Percentiles rank a stretch among this genome's conserved stretches.
These are phyloP conservation scores for Caenorhabditis japonica DNA, from an alignment of 2,888 invertebrate species.

Conservation along the genomic window DNA sequence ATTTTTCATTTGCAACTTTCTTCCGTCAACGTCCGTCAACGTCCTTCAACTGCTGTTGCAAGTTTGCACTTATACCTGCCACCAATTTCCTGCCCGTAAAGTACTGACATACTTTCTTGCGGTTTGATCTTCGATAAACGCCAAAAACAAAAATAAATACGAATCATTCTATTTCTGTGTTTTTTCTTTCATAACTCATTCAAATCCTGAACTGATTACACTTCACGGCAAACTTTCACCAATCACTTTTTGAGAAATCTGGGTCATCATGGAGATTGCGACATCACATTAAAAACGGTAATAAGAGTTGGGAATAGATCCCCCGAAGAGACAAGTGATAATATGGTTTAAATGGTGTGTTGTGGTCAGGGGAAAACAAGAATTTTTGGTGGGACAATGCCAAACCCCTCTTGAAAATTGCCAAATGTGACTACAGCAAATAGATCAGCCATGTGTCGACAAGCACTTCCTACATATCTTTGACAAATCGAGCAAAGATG, in stretches of 20 bases:
- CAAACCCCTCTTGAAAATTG: slow-evolving; percentile 27
- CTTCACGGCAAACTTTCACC: slow-evolving; percentile 26
- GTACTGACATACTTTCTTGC: slow-evolving; percentile 49
- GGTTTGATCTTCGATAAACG: no score
- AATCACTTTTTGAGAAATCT: slow-evolving; percentile 33
- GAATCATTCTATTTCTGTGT: neutral
- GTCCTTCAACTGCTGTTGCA: no score
- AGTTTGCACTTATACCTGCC: no score
- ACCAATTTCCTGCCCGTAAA: slow-evolving; percentile 1
- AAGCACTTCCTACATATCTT: slow-evolving; percentile 36
- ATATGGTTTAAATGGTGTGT: neutral
- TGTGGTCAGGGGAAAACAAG: slow-evolving; percentile 13
- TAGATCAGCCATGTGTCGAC: slow-evolving; percentile 46
- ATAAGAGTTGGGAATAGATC: slow-evolving; percentile 4
- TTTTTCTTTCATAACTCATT: slow-evolving; percentile 27
- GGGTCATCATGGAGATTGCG: slow-evolving; percentile 28
- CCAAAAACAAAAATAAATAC: no score
- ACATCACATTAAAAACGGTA: slow-evolving; percentile 19
- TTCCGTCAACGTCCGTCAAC: no score
- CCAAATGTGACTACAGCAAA: slow-evolving; percentile 46
- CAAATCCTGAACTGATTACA: slow-evolving; percentile 19
- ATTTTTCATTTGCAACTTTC: no score
- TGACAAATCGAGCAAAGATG: slow-evolving; percentile 37
- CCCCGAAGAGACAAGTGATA: slow-evolving; percentile 20
- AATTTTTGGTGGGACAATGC: slow-evolving; percentile 9